phyloP scores from a whole-genome alignment of 2,888 invertebrate species.

The Perithous albicinctus region DNA sequence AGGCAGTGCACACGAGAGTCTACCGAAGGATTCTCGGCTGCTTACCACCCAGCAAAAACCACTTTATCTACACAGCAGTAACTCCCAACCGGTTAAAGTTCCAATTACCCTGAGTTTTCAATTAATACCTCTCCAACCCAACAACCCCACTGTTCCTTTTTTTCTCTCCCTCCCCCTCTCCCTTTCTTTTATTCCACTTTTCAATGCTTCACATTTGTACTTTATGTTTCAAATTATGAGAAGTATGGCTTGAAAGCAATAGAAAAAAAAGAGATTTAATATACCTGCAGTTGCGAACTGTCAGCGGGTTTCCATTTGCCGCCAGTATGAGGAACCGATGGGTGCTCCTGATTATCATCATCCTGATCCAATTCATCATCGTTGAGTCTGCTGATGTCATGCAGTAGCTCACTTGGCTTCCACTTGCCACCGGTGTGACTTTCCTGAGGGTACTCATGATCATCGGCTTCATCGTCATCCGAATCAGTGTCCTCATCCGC shows the following conservation, averaged over 20 bases:
- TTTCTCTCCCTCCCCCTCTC: background rate
- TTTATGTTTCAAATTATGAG: too few species aligned
- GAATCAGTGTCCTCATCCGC: constrained; percentile 87
- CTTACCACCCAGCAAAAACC: constrained; percentile 34
- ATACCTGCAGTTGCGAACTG: constrained; percentile 69
- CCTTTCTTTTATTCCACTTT: background rate
- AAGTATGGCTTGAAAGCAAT: too few species aligned
- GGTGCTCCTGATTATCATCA: constrained; percentile 80
- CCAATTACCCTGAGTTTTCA: constrained; percentile 57
- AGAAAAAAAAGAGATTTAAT: background rate
- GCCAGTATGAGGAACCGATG: constrained; percentile 86
- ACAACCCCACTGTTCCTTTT: too few species aligned
- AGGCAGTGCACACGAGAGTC: constrained; percentile 29
- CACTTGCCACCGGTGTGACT: constrained; percentile 90
- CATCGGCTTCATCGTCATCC: constrained; percentile 83
- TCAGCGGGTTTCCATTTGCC: constrained; percentile 88
- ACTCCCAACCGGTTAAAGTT: constrained; percentile 46
- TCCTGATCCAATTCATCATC: constrained; percentile 80
- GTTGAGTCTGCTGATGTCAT: constrained; percentile 81
- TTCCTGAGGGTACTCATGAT: constrained; percentile 85
- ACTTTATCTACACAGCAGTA: constrained; percentile 43
- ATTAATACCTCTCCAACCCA: constrained; percentile 53
- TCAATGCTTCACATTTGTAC: background rate
- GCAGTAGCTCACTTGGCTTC: constrained; percentile 87
- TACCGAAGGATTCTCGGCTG: constrained; percentile 15